Evolutionary conservation across 2,797 vertebrate genomes (phyloP).

Genomic region (Platyrinchus mystaceus): DNA sequence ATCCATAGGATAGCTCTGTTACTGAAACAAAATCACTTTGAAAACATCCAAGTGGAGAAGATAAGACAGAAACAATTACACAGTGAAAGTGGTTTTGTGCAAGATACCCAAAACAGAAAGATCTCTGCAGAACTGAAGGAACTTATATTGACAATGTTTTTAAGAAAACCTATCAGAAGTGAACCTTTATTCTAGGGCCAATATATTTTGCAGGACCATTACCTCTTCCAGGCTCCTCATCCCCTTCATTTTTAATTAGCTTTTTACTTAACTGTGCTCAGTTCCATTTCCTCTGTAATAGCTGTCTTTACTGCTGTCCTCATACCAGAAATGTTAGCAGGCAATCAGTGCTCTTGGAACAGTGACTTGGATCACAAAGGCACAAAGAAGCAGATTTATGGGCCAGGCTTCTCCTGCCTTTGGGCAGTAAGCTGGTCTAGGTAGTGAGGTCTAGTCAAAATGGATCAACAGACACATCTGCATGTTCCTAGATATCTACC

Average conservation of each 20-base stretch:
- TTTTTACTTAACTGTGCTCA: not conserved
- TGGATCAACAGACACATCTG: not conserved
- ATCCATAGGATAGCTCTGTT: not conserved
- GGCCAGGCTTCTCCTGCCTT: not conserved
- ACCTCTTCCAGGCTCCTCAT: not conserved
- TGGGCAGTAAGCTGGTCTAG: not conserved
- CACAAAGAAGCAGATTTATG: not conserved
- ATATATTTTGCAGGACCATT: not conserved
- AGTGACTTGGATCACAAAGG: not conserved
- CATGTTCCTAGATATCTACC: not conserved
- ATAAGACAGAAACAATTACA: not conserved
- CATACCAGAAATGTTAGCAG: not conserved
- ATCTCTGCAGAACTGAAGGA: not conserved
- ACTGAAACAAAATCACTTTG: not conserved
- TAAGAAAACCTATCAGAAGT: slow-evolving; percentile 16
- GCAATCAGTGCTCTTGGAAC: not conserved
- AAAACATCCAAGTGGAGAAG: not conserved
- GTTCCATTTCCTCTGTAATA: not conserved
- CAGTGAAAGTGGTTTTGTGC: not conserved
- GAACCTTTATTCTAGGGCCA: not conserved
- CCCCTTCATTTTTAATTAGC: slow-evolving; percentile 49
- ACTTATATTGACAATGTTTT: not conserved
- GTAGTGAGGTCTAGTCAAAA: not conserved
- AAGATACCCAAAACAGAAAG: not conserved
- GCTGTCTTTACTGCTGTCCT: not conserved